Evolutionary conservation across 2,797 vertebrate species (phyloP), one percentile per base, ranked within the genome.

Genomic region (Microctenopoma steveboyesi): DNA sequence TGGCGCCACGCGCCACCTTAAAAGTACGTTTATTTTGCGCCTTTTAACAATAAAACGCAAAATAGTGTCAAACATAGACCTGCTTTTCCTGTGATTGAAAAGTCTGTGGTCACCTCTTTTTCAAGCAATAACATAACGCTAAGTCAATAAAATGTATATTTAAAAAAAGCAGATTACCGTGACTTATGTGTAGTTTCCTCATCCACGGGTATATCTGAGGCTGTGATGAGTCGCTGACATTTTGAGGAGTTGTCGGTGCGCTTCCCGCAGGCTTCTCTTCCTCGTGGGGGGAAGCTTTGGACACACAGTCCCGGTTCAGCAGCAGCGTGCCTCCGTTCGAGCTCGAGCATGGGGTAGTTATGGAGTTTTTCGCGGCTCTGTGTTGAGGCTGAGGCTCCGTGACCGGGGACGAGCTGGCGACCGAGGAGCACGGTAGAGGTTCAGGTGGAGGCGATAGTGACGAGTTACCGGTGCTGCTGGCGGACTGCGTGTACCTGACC

Each of bases 171-270:
- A 63, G 50, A 93, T 97, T 98, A 99, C 97, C 97, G 87, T 99
- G 97, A 95, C 92, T 99, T 96, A 99, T 96, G 83, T 99, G 98
- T 85, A 99, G 96, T 93, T 99, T 99, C 91, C 97, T 94, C 98
- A 99, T 99, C 98, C 98, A 99, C 39, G 97, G 97, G 82, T 99
- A 99, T 90, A 99, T 99, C 94, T 98, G 97, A 79, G 97, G 97
- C 73, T 98, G 97, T 50, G 94, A 73, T 35, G 95, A 93, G 84
- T 96, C 96, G 86, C 89, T 94, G 87, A 94, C 91, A 91, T 95
- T 97, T 91, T 96, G 96, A 78, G 96, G 94, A 92, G 93, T 95
- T 90, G 95, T 90, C 89, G 95, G 96, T 90, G 95, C 94, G 93
- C 96, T 96, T 92, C 95, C 95, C 84, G 95, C 93, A 69, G 96